Evolutionary conservation across 2,113 vertebrate genomes (phyloP), one percentile per base, ranked within the genome.

Genomic region (Leptobrachium ailaonicum): DNA sequence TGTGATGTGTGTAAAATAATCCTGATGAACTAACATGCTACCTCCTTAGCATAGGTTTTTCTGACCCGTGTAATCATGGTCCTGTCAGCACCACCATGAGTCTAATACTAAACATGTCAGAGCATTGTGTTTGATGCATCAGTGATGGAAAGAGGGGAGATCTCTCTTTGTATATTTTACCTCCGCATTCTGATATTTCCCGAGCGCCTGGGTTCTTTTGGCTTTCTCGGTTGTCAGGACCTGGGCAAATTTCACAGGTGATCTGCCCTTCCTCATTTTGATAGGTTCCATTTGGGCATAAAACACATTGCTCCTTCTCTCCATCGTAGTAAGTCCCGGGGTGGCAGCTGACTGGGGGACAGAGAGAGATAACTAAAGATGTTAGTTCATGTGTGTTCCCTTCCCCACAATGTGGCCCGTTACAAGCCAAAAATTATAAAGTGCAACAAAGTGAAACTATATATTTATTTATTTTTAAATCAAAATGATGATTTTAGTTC

Each of bases 221-320:
- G 41, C 83, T 85, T 53, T 86, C 90, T 82, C 87, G 86, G 85
- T 87, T 92, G 82, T 93, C 93, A 63, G 90, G 85, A 79, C 85
- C 85, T 7, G 92, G 92, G 82, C 94, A 98, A 40, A 85, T 87
- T 71, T 94, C 90, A 47, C 95, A 97, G 54, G 90, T 90, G 85
- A 93, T 90, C 89, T 95, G 93, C 83, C 94, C 94, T 86, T 95
- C 95, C 85, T 95, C 92, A 11, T 91, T 93, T 86, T 96, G 93
- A 87, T 93, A 96, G 0, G 89, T 95, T 83, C 94, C 94, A 73
- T 93, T 90, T 76, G 93, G 93, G 87, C 94, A 96, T 69, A 91
- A 85, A 86, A 88, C 83, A 82, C 94, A 97, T 79, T 87, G 87
- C 71, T 93, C 93, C 88, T 92, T 92, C 68, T 92, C 88, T 9